Percentiles rank a stretch among this genome's conserved stretches.
Conservation (phyloP, 2,888 invertebrate species). For the Troides oblongomaculatus region DNA sequence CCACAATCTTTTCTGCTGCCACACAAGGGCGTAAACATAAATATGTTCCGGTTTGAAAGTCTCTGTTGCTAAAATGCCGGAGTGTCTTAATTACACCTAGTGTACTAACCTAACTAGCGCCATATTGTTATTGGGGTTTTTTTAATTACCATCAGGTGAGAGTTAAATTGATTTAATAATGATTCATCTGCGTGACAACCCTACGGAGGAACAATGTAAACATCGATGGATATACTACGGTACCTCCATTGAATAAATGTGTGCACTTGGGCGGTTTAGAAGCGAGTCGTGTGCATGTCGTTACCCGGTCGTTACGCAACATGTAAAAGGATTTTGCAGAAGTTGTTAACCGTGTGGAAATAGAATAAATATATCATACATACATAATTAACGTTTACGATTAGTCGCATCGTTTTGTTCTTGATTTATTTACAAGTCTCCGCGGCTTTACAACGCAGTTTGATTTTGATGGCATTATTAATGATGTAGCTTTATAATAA, state of each 20-base stretch:
- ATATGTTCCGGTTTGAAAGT: no score
- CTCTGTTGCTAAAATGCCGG: no score
- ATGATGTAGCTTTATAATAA: conserved; percentile 12
- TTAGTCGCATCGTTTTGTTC: conserved; percentile 22
- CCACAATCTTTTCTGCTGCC: no score
- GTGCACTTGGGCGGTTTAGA: conserved; percentile 38
- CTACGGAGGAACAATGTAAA: conserved; percentile 20
- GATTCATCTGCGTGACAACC: conserved; percentile 17
- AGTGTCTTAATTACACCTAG: no score
- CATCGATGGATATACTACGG: conserved; percentile 46
- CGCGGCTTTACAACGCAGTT: conserved; percentile 13
- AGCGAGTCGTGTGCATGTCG: conserved; percentile 35
- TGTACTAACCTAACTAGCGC: no score
- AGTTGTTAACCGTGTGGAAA: conserved; percentile 26
- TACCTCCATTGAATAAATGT: conserved; percentile 69
- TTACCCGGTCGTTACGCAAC: conserved; percentile 21
- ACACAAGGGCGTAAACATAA: no score
- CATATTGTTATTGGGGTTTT: no score
- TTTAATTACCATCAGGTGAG: no score
- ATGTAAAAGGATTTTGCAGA: conserved; percentile 21
- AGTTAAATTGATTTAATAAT: background rate
- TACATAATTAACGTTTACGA: conserved; percentile 23
- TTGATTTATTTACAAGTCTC: conserved; percentile 22
- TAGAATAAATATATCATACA: conserved; percentile 11
- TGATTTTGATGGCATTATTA: conserved; percentile 27